Conservation (phyloP, 2,888 invertebrate species). For the Pecten maximus region DNA sequence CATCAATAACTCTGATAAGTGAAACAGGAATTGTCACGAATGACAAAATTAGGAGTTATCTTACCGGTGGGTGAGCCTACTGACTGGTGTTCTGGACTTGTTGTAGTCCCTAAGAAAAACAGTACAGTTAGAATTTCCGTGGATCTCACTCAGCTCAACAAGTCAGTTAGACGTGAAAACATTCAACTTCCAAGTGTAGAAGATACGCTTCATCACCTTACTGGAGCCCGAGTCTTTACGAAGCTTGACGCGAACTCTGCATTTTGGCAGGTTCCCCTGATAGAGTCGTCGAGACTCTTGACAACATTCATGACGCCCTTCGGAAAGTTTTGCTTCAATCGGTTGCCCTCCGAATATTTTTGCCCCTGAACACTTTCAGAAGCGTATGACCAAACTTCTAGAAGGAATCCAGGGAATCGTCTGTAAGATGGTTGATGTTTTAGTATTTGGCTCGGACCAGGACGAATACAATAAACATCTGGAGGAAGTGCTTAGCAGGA, state of each 20-base stretch:
- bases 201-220: constrained; percentile 46
- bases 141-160: constrained; percentile 56
- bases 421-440: constrained; percentile 57
- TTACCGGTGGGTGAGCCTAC: constrained; percentile 56
- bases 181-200: constrained; percentile 50
- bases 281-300: constrained; percentile 48
- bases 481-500: constrained; percentile 40
- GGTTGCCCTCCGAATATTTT: too few species aligned
- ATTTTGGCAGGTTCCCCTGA: constrained; percentile 55
- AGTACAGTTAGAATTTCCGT: constrained; percentile 53
- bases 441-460: constrained; percentile 44
- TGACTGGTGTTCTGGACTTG: constrained; percentile 57
- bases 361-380: constrained; percentile 82
- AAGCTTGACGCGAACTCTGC: constrained; percentile 59
- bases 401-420: constrained; percentile 52
- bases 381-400: constrained; percentile 75
- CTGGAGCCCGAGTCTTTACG: constrained; percentile 49
- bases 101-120: constrained; percentile 57
- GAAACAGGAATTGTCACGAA: constrained; percentile 72
- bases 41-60: constrained; percentile 72
- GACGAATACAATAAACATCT: constrained; percentile 52
- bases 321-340: constrained; percentile 63
- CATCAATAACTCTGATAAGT: constrained; percentile 59
- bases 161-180: constrained; percentile 52
- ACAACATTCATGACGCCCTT: constrained; percentile 70